Evolutionary conservation across 2,797 vertebrate genomes (phyloP).

Genomic region (Neosilurus hyrtlii): DNA sequence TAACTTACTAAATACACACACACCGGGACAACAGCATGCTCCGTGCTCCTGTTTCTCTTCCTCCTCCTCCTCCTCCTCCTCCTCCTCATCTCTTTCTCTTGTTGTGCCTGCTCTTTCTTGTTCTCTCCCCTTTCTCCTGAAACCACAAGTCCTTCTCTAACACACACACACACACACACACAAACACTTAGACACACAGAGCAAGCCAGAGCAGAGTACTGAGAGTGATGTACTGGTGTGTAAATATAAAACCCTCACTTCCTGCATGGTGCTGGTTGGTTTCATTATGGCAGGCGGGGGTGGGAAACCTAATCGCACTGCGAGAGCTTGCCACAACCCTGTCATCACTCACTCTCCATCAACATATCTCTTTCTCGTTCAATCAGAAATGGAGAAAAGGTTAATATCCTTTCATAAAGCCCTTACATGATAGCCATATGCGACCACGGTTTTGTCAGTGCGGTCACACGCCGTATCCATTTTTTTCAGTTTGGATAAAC

Average conservation of each 20-base stretch:
- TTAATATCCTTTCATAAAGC: constrained; percentile 34
- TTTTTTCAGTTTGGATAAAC: constrained; percentile 24
- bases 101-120: constrained; percentile 9
- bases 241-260: constrained; percentile 72
- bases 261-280: constrained; percentile 62
- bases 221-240: constrained; percentile 69
- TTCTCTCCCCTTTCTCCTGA: constrained; percentile 19
- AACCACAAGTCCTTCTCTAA: constrained; percentile 30
- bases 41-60: constrained; percentile 9
- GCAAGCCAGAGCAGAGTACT: constrained; percentile 35
- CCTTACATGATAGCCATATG: constrained; percentile 31
- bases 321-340: constrained; percentile 60
- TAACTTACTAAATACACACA: constrained; percentile 41
- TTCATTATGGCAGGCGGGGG: constrained; percentile 63
- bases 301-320: constrained; percentile 70
- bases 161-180: constrained; percentile 30
- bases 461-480: constrained; percentile 6
- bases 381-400: constrained; percentile 35
- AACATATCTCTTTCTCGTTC: constrained; percentile 34
- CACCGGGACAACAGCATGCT: constrained; percentile 18
- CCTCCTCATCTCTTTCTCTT: background rate
- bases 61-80: background rate
- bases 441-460: constrained; percentile 22
- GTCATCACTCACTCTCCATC: constrained; percentile 48
- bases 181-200: constrained; percentile 27